These are phyloP conservation scores for Melitaea cinxia DNA, from an alignment of 1,140 invertebrate genomes.

Conservation along the genomic window DNA sequence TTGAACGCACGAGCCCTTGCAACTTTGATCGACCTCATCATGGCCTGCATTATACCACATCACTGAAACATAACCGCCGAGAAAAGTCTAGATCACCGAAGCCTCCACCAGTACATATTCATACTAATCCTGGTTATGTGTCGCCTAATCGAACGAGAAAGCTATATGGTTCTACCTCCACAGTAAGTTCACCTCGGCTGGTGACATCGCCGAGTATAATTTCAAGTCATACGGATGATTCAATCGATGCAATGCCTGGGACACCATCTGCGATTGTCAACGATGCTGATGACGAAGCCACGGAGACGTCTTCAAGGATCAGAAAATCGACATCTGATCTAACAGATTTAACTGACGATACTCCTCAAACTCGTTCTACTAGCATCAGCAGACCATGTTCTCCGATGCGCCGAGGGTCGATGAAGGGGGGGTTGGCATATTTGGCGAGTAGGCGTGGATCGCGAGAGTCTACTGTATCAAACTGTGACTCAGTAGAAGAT, in stretches of 20 bases:
- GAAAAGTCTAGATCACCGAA: slow-evolving; percentile 73
- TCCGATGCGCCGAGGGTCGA: slow-evolving; percentile 82
- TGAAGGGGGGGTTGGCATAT: slow-evolving; percentile 88
- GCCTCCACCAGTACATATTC: slow-evolving; percentile 78
- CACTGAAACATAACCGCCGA: slow-evolving; percentile 65
- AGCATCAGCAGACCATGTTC: slow-evolving; percentile 83
- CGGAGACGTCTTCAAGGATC: slow-evolving; percentile 67
- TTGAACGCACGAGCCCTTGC: slow-evolving; percentile 65
- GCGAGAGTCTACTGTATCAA: slow-evolving; percentile 83
- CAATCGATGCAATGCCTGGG: slow-evolving; percentile 65
- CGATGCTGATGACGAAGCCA: slow-evolving; percentile 69
- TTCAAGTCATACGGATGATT: slow-evolving; percentile 76
- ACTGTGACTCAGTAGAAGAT: slow-evolving; percentile 87
- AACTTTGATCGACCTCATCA: slow-evolving; percentile 57
- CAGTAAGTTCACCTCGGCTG: slow-evolving; percentile 71
- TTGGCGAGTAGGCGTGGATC: slow-evolving; percentile 89
- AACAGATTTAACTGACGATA: slow-evolving; percentile 85
- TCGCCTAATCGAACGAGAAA: slow-evolving; percentile 76
- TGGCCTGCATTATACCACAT: slow-evolving; percentile 64
- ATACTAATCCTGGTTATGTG: slow-evolving; percentile 80
- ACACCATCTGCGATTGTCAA: slow-evolving; percentile 65
- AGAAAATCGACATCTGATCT: slow-evolving; percentile 89
- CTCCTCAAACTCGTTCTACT: slow-evolving; percentile 83
- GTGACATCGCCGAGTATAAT: slow-evolving; percentile 76
- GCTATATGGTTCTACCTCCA: slow-evolving; percentile 73